phyloP scores from a whole-genome alignment of 2,888 invertebrate genomes.

The Nesidiocoris tenuis region DNA sequence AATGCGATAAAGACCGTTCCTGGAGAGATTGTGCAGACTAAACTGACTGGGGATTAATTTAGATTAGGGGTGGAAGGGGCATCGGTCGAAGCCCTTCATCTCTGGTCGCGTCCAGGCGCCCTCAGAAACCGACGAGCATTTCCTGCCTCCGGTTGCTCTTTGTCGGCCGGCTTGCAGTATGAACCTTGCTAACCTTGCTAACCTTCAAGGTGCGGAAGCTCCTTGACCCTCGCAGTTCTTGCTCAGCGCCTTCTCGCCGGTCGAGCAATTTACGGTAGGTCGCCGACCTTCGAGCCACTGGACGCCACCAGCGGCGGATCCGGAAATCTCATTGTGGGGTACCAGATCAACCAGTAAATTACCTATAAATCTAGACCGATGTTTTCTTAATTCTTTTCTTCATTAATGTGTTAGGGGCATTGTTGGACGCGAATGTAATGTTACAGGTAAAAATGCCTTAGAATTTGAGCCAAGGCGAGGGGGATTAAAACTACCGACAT shows the following conservation, averaged over 20 bases:
- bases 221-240: not conserved
- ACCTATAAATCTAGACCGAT: too few relatives aligned
- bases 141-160: not conserved
- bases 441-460: too few relatives aligned
- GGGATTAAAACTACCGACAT: too few relatives aligned
- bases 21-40: conserved; percentile 28
- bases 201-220: not conserved
- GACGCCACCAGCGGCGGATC: too few relatives aligned
- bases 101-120: not conserved
- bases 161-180: not conserved
- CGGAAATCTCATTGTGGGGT: too few relatives aligned
- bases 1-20: conserved; percentile 28
- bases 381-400: too few relatives aligned
- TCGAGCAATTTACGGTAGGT: not conserved
- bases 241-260: not conserved
- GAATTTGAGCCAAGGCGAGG: too few relatives aligned
- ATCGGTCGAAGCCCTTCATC: not conserved
- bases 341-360: too few relatives aligned
- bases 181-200: not conserved
- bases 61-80: conserved; percentile 21
- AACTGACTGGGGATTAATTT: conserved; percentile 38
- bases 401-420: too few relatives aligned
- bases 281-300: too few relatives aligned
- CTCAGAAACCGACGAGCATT: not conserved
- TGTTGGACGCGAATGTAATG: too few relatives aligned